Base-by-base conservation (phyloP, 2,113 vertebrate species). In the Nerophis lumbriciformis region DNA sequence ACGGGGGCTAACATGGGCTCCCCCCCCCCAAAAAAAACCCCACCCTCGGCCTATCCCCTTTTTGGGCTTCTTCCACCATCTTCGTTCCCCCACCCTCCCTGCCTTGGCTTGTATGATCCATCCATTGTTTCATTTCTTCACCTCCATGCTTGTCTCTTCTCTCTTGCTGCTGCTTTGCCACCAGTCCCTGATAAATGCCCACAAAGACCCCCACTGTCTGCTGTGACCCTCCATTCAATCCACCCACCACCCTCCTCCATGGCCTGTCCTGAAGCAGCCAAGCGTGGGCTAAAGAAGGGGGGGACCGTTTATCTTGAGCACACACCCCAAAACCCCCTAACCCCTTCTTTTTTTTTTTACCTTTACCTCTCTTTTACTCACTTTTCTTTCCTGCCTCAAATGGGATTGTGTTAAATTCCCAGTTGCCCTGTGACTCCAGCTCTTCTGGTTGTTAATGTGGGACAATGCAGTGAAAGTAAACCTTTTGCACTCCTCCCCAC, bases 171-270 rank as follows among this genome's bases (percentile, higher is more conserved):
- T 69, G 73, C 84, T 77, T 79, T 72, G 19, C 57, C 88, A 87
- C 80, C 82, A 73, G 72, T 75, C 72, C 71, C 67, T 82, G 91
- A 92, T 93, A 92, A 91, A 88, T 83, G 86, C 76, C 89, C 93
- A 98, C 94, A 97, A 99, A 97, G 94, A 39, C 91, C 88, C 73
- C 88, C 90, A 94, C 93, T 97, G 86, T 88, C 77, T 87, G 35
- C 64, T 71, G 71, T 77, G 77, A 85, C 84, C 81, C 77, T 81
- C 69, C 68, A 82, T 83, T 83, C 79, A 80, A 71, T 66, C 72
- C 61, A 56, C 42, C 42, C 42, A 11, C 71, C 51, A 11, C 68
- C 52, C 65, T 71, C 71, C 59, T 52, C 76, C 64, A 71, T 71
- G 67, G 62, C 63, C 77, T 77, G 48, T 79, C 79, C 70, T 14